phyloP scores from a whole-genome alignment of 2,797 vertebrate genomes.

The Telmatherina bonti region DNA sequence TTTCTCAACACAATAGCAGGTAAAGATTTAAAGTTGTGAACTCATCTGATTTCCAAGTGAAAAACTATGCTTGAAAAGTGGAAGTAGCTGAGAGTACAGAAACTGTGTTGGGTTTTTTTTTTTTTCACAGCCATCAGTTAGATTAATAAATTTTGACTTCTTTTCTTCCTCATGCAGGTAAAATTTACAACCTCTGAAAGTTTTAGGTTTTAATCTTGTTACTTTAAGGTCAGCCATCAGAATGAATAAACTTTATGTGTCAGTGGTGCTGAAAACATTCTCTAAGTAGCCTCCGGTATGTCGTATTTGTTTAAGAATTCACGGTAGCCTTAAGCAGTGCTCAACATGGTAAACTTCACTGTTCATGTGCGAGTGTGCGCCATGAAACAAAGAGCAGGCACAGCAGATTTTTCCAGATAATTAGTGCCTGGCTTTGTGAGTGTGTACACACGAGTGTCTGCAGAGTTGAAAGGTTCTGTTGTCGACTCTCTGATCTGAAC shows the following conservation, averaged over 20 bases:
- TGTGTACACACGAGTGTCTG: conserved; percentile 59
- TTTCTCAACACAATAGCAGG: conserved; percentile 99
- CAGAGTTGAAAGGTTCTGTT: conserved; percentile 75
- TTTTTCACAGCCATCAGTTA: conserved; percentile 55
- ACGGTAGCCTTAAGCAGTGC: conserved; percentile 46
- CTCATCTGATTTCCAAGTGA: conserved; percentile 11
- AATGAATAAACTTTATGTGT: conserved; percentile 63
- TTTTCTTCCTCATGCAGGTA: conserved; percentile 48
- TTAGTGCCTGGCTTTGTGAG: conserved; percentile 73
- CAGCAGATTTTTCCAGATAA: conserved; percentile 75
- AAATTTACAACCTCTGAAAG: conserved; percentile 35
- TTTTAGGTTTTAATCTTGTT: conserved; percentile 45
- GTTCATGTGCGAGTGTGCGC: conserved; percentile 48
- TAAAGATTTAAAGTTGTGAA: conserved; percentile 54
- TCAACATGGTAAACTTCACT: conserved; percentile 50
- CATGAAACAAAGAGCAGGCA: conserved; percentile 75
- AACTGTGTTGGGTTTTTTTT: conserved; percentile 31
- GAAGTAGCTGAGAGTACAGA: conserved; percentile 19
- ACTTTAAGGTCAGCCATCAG: conserved; percentile 56
- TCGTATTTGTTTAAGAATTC: conserved; percentile 69
- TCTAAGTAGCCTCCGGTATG: conserved; percentile 55
- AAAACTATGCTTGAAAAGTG: background rate
- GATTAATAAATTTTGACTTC: conserved; percentile 62
- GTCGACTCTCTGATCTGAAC: conserved; percentile 84
- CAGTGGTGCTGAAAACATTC: conserved; percentile 41